Evolutionary conservation across 2,888 invertebrate genomes (phyloP), one percentile per base, ranked within the genome.

Genomic region (Furcula furcula): DNA sequence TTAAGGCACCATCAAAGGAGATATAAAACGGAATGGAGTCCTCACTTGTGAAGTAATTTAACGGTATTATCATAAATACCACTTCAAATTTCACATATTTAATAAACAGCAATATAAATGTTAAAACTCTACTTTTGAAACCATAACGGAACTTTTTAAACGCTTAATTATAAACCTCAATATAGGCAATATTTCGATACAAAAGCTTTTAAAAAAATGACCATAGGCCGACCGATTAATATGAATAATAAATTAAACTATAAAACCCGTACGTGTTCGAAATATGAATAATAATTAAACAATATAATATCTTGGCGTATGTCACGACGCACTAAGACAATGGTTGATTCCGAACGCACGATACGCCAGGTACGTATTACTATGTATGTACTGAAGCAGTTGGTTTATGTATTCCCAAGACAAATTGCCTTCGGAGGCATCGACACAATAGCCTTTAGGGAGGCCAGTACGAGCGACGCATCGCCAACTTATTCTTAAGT

Each of bases 351-450:
- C 65, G 67, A 53, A 40, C 69, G 69, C 68, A 60, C 55, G 40
- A 55, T 51, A 50, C 48, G 55, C 66, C 67, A 51, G 56, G 50
- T 55, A 63, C 65, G 61, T 66, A 65, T 65, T 67, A 64, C 53
- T 69, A 72, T 6, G 6, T 16, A 16, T 6, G 6, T 25, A 25
- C 23, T 26, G 7, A 13, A 26, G 9, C n/a, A 14, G 25, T 51
- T 9, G 10, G 4, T 28, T 78, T 76, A 69, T 71, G 74, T 80
- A 80, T 81, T 77, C 77, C 58, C 46, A 52, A 58, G 64, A 79
- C 73, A 83, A 82, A 83, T 78, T 75, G 73, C 75, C 76, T 76
- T 79, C 46, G 40, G 34, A 49, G 46, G 46, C 52, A 36, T 53
- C 51, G 39, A 60, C 50, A 75, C 75, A 76, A 75, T 70, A 55